Evolutionary conservation across 2,797 vertebrate species (phyloP).

Genomic region (Poecilia velifera): DNA sequence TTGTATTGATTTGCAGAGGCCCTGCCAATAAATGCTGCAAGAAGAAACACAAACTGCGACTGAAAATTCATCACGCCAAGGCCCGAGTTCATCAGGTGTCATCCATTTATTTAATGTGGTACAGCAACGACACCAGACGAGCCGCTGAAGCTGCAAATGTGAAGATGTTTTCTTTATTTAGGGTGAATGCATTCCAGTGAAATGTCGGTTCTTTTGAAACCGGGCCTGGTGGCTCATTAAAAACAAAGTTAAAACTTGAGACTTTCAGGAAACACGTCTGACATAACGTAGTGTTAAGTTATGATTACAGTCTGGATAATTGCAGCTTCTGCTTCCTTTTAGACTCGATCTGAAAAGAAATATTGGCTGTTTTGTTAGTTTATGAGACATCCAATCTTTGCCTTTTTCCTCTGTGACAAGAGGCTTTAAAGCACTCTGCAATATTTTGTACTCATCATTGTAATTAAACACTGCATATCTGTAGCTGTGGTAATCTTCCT

Average conservation of each 20-base stretch:
- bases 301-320: constrained; percentile 3
- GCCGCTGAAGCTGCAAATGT: background rate
- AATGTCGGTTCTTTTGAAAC: background rate
- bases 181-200: background rate
- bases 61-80: background rate
- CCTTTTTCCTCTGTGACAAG: background rate
- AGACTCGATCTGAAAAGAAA: background rate
- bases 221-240: background rate
- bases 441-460: constrained; percentile 47
- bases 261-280: background rate
- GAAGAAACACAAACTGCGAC: background rate
- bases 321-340: background rate
- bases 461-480: constrained; percentile 42
- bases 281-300: background rate
- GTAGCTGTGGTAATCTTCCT: constrained; percentile 42
- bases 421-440: background rate
- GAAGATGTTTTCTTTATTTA: background rate
- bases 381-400: constrained; percentile 1
- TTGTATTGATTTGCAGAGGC: constrained; percentile 7
- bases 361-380: background rate
- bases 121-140: background rate
- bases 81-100: background rate
- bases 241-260: background rate
- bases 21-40: background rate
- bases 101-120: background rate